These are phyloP conservation scores for Rallus limicola DNA, from an alignment of 2,113 vertebrate genomes.

Conservation along the genomic window DNA sequence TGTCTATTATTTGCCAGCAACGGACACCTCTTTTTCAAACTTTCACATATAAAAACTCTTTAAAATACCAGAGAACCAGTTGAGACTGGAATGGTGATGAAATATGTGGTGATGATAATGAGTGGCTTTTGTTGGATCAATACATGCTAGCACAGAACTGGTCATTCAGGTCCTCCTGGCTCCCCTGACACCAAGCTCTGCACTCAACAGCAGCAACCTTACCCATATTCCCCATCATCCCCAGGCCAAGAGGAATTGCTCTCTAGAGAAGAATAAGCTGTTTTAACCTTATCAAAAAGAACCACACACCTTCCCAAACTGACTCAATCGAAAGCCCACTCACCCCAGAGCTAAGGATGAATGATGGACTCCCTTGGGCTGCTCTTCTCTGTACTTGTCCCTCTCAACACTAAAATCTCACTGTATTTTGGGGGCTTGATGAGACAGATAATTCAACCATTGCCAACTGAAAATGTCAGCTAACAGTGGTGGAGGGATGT, in stretches of 20 bases:
- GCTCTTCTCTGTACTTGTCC: neutral
- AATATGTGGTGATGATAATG: neutral
- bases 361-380: neutral
- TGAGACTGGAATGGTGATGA: neutral
- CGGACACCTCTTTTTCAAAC: neutral
- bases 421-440: rapidly evolving
- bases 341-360: neutral
- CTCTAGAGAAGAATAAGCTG: neutral
- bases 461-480: neutral
- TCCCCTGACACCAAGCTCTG: neutral
- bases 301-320: neutral
- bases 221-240: no score
- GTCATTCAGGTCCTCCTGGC: neutral
- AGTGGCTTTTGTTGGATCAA: neutral
- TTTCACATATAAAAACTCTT: neutral
- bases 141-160: neutral
- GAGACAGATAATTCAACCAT: neutral
- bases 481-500: rapidly evolving
- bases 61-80: neutral
- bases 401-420: neutral
- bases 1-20: neutral
- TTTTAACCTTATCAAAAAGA: neutral
- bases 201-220: rapidly evolving
- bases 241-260: neutral
- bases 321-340: neutral